These are phyloP conservation scores for Myrmecobius fasciatus DNA, from an alignment of 2,113 vertebrate species.

Conservation along the genomic window DNA sequence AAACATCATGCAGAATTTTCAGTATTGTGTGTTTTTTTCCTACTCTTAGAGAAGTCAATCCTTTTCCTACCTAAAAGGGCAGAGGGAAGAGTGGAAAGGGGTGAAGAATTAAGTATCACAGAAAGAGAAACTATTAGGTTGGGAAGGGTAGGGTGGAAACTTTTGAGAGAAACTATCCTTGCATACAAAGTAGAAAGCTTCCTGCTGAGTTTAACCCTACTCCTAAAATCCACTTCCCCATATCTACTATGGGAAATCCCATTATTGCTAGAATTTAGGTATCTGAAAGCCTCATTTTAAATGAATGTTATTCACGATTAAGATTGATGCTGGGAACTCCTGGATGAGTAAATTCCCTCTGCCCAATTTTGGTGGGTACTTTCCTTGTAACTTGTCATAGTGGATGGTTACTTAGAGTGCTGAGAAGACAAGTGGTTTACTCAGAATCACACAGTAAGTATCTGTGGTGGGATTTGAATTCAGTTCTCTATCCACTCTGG, in stretches of 20 bases:
- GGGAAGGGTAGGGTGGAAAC: not conserved
- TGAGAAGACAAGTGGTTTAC: not conserved
- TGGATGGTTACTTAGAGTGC: not conserved
- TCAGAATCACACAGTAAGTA: not conserved
- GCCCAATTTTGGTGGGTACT: not conserved
- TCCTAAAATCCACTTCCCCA: not conserved
- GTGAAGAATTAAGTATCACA: not conserved
- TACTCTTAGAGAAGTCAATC: not conserved
- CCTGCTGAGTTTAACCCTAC: not conserved
- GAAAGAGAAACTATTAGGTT: not conserved
- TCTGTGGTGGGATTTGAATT: not conserved
- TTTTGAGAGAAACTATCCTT: not conserved
- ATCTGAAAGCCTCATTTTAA: not conserved
- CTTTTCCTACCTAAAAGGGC: not conserved
- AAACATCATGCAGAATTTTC: not conserved
- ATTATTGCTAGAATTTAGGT: not conserved
- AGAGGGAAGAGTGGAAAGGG: not conserved
- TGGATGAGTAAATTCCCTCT: not conserved
- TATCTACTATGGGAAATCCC: not conserved
- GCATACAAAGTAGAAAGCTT: not conserved
- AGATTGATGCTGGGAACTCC: not conserved
- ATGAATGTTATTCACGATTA: not conserved
- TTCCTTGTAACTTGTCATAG: not conserved
- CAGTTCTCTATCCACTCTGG: not conserved
- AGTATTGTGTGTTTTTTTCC: not conserved